phyloP scores from a whole-genome alignment of 2,888 invertebrate genomes.

The Cantharis nigra region DNA sequence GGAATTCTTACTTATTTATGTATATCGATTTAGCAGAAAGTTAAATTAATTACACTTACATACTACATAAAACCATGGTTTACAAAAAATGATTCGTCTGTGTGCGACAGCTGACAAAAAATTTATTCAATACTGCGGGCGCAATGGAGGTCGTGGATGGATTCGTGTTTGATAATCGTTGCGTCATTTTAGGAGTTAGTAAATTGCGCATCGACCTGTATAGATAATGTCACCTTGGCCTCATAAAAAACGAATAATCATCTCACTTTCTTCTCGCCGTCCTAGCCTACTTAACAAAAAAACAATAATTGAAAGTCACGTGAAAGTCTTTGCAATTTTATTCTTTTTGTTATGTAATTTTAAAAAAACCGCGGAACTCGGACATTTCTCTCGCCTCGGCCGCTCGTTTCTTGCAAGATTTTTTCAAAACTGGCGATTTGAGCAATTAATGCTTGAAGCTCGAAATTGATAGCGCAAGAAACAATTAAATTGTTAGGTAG shows the following conservation, averaged over 20 bases:
- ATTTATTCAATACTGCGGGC: constrained; percentile 14
- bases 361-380: constrained; percentile 3
- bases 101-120: background rate
- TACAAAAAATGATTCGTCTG: background rate
- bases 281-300: constrained; percentile 20
- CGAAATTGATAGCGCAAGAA: background rate
- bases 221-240: constrained; percentile 29
- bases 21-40: constrained; percentile 20
- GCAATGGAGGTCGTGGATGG: constrained; percentile 10
- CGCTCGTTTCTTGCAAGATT: background rate
- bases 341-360: constrained; percentile 15
- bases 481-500: background rate
- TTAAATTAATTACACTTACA: constrained; percentile 12
- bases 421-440: background rate
- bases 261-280: constrained; percentile 26
- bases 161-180: constrained; percentile 26
- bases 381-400: background rate
- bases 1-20: constrained; percentile 28
- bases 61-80: background rate
- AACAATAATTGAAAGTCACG: constrained; percentile 29
- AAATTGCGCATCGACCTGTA: constrained; percentile 29
- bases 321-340: constrained; percentile 19
- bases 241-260: constrained; percentile 23
- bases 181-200: constrained; percentile 17
- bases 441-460: background rate